Evolutionary conservation across 1,140 invertebrate genomes (phyloP), one percentile per base, ranked within the genome.

Genomic region (Pseudomyrmex flavicornis): DNA sequence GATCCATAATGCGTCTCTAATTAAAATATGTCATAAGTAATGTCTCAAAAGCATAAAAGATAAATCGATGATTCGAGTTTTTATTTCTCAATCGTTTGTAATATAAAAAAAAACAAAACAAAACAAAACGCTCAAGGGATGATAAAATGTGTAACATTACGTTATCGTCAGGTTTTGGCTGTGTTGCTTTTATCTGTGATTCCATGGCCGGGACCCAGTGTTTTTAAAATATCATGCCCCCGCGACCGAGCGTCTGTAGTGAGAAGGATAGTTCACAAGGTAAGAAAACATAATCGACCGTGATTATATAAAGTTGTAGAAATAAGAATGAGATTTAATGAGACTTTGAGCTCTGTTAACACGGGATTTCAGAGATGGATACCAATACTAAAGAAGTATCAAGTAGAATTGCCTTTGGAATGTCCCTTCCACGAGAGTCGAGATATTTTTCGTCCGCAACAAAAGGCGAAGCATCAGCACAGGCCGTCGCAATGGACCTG

Each of bases 401-500:
- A 97, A 93, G 96, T 97, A n/a, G 94, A 93, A 73, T 83, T 99
- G 70, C 98, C 98, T 4, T 91, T 98, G 85, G 97, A 98, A 92
- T 99, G 98, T 93, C 98, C 98, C 12, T 97, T 99, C 92, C 97
- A 98, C 94, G 96, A 97, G 7, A 95, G 96, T 72, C 95, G 98
- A 85, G 98, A 99, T 93, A 97, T 98, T 48, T 98, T 98, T 93
- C 96, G 96, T 62, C 96, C 97, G 0, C 97, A 98, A 90, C 97
- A 98, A 93, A 95, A 96, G 46, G 96, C 97, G 86, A 97, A 98
- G 94, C 95, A 96, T 85, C 97, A 97, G 90, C 96, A 97, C 94
- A 95, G 97, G 74, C 96, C 97, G 1, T 97, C 97, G 10, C 97
- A 98, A 92, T 99, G 98, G 98, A 97, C 97, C 1, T 99, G 98